A percentile compares a stretch with the other conserved stretches of the same genome.
Evolutionary conservation across 2,113 vertebrate genomes (phyloP).

Genomic region (Sardina pilchardus): DNA sequence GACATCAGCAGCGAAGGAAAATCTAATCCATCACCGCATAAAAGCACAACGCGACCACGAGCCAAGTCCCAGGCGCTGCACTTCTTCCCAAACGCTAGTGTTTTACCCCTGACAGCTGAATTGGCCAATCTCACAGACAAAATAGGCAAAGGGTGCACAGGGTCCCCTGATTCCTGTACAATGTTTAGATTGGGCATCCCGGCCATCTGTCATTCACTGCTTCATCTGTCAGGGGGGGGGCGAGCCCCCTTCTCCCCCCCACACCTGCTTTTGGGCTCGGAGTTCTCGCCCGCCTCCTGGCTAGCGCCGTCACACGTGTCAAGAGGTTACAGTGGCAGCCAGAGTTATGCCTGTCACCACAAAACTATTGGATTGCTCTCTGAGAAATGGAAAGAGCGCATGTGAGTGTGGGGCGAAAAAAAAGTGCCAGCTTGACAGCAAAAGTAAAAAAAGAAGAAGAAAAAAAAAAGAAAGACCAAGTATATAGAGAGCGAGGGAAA

Average conservation of each 20-base stretch:
- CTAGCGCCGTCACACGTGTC: slow-evolving; percentile 25
- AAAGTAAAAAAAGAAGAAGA: neutral
- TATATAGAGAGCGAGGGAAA: neutral
- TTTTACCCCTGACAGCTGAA: slow-evolving; percentile 47
- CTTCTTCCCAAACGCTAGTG: slow-evolving; percentile 25
- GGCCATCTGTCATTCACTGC: slow-evolving; percentile 37
- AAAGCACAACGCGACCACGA: slow-evolving; percentile 15
- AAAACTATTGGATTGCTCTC: neutral
- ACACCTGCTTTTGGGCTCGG: slow-evolving; percentile 19
- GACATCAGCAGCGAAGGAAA: slow-evolving; percentile 10
- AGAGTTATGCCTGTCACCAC: slow-evolving; percentile 13
- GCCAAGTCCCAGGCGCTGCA: slow-evolving; percentile 9
- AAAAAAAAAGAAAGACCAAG: neutral
- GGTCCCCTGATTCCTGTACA: slow-evolving; percentile 32
- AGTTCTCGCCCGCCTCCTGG: neutral
- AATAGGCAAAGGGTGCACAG: slow-evolving; percentile 41
- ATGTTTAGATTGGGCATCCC: slow-evolving; percentile 41
- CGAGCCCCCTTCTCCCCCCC: slow-evolving; percentile 19
- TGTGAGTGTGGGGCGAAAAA: neutral
- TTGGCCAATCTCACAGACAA: slow-evolving; percentile 35
- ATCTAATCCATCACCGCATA: slow-evolving; percentile 31
- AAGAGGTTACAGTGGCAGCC: slow-evolving; percentile 22
- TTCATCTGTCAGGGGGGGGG: slow-evolving; percentile 36
- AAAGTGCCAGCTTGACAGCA: neutral
- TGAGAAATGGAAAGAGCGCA: neutral